Percentiles rank a stretch among this genome's conserved stretches.
These are phyloP conservation scores for Pristionchus japonicus DNA, from an alignment of 2,888 invertebrate species.

Conservation along the genomic window DNA sequence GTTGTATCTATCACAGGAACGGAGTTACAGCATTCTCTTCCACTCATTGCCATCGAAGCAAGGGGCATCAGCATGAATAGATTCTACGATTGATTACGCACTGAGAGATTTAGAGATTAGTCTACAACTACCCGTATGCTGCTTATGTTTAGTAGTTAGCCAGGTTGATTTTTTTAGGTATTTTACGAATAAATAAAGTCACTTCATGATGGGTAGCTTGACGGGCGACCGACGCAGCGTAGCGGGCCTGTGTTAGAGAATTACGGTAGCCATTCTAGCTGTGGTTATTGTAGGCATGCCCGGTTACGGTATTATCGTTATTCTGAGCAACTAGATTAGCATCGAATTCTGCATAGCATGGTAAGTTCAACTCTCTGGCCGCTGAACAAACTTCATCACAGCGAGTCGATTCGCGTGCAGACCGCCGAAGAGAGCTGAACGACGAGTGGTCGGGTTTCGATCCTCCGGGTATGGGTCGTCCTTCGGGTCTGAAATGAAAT, in stretches of 20 bases:
- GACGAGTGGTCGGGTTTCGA: conserved; percentile 44
- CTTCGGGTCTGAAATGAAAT: conserved; percentile 52
- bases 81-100: background rate
- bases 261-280: conserved; percentile 20
- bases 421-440: conserved; percentile 27
- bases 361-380: background rate
- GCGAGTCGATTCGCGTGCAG: conserved; percentile 44
- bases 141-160: background rate
- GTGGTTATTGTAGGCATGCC: background rate
- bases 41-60: too few relatives aligned
- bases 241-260: conserved; percentile 33
- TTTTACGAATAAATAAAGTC: background rate
- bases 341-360: background rate
- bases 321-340: background rate
- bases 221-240: conserved; percentile 39
- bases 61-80: too few relatives aligned
- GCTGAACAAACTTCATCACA: conserved; percentile 31
- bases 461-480: conserved; percentile 68
- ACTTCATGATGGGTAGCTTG: conserved; percentile 31
- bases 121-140: background rate
- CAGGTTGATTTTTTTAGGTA: background rate
- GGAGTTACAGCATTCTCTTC: too few relatives aligned
- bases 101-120: background rate
- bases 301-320: background rate
- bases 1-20: too few relatives aligned